Percentiles rank a stretch among this genome's conserved stretches.
These are phyloP conservation scores for Microcebus lehilahytsara DNA, from an alignment of 2,113 vertebrate species.

Conservation along the genomic window DNA sequence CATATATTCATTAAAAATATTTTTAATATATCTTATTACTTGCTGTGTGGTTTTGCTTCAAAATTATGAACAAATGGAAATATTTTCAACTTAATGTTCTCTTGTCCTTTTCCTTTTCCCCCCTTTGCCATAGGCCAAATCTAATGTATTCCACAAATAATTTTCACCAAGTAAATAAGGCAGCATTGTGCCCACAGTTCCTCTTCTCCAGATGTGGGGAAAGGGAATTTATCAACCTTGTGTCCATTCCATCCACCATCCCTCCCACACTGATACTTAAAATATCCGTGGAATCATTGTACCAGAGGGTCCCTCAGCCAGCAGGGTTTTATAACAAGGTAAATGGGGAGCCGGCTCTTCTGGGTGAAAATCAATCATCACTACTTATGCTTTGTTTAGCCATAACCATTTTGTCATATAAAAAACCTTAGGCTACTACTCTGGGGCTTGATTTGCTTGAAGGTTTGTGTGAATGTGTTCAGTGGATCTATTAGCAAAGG, in stretches of 20 bases:
- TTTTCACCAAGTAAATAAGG: constrained; percentile 54
- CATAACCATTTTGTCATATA: constrained; percentile 49
- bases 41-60: constrained; percentile 30
- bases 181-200: constrained; percentile 49
- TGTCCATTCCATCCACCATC: constrained; percentile 66
- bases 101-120: not conserved
- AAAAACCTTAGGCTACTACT: constrained; percentile 54
- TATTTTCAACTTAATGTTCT: constrained; percentile 45
- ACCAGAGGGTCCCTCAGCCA: constrained; percentile 61
- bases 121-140: constrained; percentile 31
- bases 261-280: constrained; percentile 66
- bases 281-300: constrained; percentile 73
- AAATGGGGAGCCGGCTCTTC: constrained; percentile 48
- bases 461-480: constrained; percentile 42
- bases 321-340: constrained; percentile 58
- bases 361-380: constrained; percentile 48
- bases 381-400: constrained; percentile 63
- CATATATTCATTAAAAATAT: constrained; percentile 37
- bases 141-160: constrained; percentile 46
- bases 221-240: constrained; percentile 67
- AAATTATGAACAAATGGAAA: constrained; percentile 38
- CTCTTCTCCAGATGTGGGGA: constrained; percentile 44
- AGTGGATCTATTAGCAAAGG: constrained; percentile 39
- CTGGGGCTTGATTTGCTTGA: constrained; percentile 31
- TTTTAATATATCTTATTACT: not conserved